Conservation (phyloP, 2,797 vertebrate genomes). For the Falco cherrug region DNA sequence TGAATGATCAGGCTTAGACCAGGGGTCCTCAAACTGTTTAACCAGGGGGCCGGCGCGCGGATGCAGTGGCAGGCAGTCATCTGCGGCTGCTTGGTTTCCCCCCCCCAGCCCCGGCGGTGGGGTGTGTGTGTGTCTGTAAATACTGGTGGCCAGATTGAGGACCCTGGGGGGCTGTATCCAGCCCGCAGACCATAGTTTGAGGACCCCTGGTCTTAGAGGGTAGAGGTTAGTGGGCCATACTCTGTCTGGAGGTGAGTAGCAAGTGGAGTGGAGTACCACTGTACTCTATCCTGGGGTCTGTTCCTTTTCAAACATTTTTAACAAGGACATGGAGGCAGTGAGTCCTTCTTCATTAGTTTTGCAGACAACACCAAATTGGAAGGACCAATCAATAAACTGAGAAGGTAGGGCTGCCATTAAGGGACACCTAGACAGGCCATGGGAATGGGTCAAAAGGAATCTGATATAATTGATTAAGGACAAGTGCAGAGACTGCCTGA, state of each 20-base stretch:
- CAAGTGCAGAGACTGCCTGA: not conserved
- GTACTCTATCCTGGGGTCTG: rapidly evolving
- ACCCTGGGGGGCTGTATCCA: too few relatives aligned
- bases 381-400: rapidly evolving
- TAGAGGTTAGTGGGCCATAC: not conserved
- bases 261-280: not conserved
- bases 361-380: not conserved
- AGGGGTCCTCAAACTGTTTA: too few relatives aligned
- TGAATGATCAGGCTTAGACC: not conserved
- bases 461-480: not conserved
- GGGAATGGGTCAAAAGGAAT: not conserved
- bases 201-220: not conserved
- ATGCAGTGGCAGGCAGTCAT: too few relatives aligned
- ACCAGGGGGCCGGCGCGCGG: too few relatives aligned
- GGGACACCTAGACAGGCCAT: not conserved
- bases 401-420: not conserved
- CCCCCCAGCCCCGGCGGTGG: too few relatives aligned
- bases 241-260: not conserved
- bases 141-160: too few relatives aligned
- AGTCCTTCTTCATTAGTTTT: not conserved
- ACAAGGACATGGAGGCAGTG: not conserved
- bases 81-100: too few relatives aligned
- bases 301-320: not conserved
- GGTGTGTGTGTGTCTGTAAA: too few relatives aligned
- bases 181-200: too few relatives aligned